Conservation (phyloP, 2,113 vertebrate species). For the Leptobrachium ailaonicum region DNA sequence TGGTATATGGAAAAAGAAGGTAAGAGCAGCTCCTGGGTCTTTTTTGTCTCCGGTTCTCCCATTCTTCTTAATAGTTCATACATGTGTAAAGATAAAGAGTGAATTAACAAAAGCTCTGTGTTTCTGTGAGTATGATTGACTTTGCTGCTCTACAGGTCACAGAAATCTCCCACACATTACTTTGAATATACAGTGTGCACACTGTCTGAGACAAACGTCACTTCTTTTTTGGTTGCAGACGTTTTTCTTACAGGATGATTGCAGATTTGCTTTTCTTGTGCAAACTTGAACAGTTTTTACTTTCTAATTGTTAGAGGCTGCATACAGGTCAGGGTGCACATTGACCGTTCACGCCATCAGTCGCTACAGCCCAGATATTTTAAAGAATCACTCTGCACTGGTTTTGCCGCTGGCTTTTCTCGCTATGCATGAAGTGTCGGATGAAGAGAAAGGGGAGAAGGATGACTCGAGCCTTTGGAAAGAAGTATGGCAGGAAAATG, state of each 20-base stretch:
- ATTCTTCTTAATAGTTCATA: too few relatives aligned
- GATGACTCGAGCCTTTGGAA: slow-evolving; percentile 83
- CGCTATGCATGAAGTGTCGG: slow-evolving; percentile 90
- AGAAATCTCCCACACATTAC: too few relatives aligned
- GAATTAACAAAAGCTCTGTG: too few relatives aligned
- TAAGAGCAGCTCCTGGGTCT: slow-evolving; percentile 50
- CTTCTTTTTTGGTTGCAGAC: too few relatives aligned
- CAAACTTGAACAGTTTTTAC: neutral
- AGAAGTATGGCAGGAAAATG: slow-evolving; percentile 97
- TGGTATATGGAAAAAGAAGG: slow-evolving; percentile 99
- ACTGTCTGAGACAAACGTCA: too few relatives aligned
- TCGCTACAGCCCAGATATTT: slow-evolving; percentile 91
- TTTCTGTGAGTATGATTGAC: too few relatives aligned
- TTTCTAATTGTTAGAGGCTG: slow-evolving; percentile 67
- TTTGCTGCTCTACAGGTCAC: too few relatives aligned
- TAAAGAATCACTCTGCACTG: slow-evolving; percentile 87
- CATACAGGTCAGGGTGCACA: slow-evolving; percentile 85
- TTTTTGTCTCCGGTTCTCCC: too few relatives aligned
- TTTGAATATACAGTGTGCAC: too few relatives aligned
- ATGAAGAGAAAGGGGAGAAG: slow-evolving; percentile 86
- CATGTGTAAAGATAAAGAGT: too few relatives aligned
- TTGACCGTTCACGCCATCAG: slow-evolving; percentile 89
- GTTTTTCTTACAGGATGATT: too few relatives aligned
- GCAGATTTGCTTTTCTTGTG: too few relatives aligned
- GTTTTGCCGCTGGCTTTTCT: slow-evolving; percentile 91